Conservation (phyloP, 2,888 invertebrate genomes). For the Dynastes hyllus region DNA sequence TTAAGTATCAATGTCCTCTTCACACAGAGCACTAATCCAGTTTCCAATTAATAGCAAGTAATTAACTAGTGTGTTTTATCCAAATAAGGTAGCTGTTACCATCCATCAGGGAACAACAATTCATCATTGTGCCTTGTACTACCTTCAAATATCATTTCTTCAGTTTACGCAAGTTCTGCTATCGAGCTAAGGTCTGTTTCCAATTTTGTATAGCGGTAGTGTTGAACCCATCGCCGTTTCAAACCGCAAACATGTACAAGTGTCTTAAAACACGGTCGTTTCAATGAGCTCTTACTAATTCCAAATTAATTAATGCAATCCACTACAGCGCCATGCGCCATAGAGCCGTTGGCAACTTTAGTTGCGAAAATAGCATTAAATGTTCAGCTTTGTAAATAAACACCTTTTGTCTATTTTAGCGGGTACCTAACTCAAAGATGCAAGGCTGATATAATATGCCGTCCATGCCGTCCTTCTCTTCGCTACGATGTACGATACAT, state of each 20-base stretch:
- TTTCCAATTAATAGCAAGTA: too few species aligned
- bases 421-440: not conserved
- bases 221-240: not conserved
- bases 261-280: not conserved
- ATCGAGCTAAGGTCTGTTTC: not conserved
- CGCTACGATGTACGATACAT: too few species aligned
- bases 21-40: too few species aligned
- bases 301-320: conserved; percentile 1
- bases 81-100: not conserved
- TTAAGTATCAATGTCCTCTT: too few species aligned
- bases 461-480: too few species aligned
- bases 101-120: conserved; percentile 9
- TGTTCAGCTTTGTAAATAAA: not conserved
- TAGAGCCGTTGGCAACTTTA: not conserved
- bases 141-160: not conserved
- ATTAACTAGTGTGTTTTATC: not conserved
- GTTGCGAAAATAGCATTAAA: not conserved
- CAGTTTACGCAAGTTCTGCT: not conserved
- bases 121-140: not conserved
- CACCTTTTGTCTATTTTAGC: not conserved
- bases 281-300: conserved; percentile 3
- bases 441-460: too few species aligned
- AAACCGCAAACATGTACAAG: not conserved
- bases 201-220: not conserved
- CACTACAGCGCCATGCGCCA: not conserved